Percentiles rank a stretch among this genome's conserved stretches.
Conservation (phyloP, 2,888 invertebrate genomes). For the Drosophila longiperda region DNA sequence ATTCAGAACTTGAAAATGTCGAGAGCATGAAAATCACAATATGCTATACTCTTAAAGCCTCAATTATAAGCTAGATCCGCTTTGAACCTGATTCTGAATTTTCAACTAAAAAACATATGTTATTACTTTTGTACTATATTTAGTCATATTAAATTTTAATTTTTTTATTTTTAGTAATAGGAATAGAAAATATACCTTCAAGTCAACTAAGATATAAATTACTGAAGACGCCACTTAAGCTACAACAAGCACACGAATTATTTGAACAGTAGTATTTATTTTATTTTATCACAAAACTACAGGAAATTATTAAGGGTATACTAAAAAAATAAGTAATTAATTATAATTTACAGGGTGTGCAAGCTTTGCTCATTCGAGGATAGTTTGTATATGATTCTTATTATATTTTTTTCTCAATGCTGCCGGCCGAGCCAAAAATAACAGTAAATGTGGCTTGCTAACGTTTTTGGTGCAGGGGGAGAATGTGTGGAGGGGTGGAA, state of each 20-base stretch:
- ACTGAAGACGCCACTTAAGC: not conserved
- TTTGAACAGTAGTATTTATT: not conserved
- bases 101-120: not conserved
- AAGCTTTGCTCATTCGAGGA: not conserved
- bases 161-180: not conserved
- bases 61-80: not conserved
- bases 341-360: constrained; percentile 26
- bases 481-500: constrained; percentile 1
- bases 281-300: not conserved
- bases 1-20: constrained; percentile 29
- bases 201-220: not conserved
- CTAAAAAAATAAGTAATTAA: not conserved
- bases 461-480: constrained; percentile 51
- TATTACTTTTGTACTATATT: not conserved
- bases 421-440: constrained; percentile 56
- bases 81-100: not conserved
- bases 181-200: not conserved
- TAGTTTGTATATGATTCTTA: constrained; percentile 42
- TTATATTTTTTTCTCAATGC: constrained; percentile 35
- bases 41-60: constrained; percentile 1
- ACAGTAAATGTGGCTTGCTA: constrained; percentile 75
- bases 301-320: not conserved
- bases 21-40: constrained; percentile 14
- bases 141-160: not conserved
- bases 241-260: not conserved